phyloP scores from a whole-genome alignment of 2,797 vertebrate species.

The Lutra lutra region DNA sequence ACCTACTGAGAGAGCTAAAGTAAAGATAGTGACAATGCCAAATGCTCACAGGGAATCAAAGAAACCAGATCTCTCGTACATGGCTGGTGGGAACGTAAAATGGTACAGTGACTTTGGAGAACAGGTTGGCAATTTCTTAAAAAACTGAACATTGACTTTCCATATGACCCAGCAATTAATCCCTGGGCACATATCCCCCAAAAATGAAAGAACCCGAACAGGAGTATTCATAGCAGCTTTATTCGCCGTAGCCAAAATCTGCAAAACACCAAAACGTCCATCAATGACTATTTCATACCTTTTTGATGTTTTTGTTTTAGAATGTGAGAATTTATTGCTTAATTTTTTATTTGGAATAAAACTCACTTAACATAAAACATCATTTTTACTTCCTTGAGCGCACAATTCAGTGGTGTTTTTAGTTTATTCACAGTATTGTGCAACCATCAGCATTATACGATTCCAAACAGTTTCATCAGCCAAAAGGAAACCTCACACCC shows the following conservation, averaged over 20 bases:
- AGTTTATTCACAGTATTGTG: not conserved
- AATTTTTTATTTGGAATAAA: slow-evolving; percentile 14
- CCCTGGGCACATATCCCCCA: not conserved
- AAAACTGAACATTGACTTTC: not conserved
- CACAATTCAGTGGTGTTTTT: not conserved
- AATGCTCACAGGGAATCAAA: not conserved
- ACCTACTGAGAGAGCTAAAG: not conserved
- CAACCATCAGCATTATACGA: not conserved
- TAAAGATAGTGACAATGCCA: not conserved
- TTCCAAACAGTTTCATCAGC: not conserved
- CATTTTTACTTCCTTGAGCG: not conserved
- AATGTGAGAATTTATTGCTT: not conserved
- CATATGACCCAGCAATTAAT: not conserved
- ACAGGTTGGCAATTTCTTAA: not conserved
- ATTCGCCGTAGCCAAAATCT: not conserved
- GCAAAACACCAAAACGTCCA: not conserved
- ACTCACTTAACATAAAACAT: not conserved
- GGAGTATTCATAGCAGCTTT: not conserved
- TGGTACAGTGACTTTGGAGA: not conserved
- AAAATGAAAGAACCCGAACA: not conserved
- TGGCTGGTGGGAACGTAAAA: not conserved
- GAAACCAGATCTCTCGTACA: not conserved
- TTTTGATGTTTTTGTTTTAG: not conserved
- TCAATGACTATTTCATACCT: not conserved
- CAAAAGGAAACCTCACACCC: not conserved